Evolutionary conservation across 2,797 vertebrate genomes (phyloP).

Genomic region (Hylomyscus alleni): DNA sequence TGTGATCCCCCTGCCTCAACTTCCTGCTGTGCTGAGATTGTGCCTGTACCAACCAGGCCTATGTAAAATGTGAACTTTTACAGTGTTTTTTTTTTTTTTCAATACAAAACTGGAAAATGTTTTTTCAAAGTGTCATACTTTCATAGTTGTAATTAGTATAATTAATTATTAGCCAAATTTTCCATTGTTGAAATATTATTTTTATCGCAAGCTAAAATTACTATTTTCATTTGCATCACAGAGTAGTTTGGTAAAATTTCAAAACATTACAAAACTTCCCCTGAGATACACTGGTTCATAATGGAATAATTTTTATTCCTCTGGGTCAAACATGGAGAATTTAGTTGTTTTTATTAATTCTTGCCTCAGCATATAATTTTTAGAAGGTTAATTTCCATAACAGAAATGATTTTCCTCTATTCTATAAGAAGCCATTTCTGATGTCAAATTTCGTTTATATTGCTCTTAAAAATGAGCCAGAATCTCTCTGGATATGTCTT

Average conservation of each 20-base stretch:
- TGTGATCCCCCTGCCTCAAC: neutral
- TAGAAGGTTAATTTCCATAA: conserved; percentile 64
- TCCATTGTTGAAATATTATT: conserved; percentile 73
- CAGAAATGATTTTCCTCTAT: conserved; percentile 11
- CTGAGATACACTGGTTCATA: neutral
- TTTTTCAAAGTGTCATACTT: conserved; percentile 55
- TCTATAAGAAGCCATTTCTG: conserved; percentile 58
- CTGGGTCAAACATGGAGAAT: conserved; percentile 65
- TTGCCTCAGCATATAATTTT: conserved; percentile 56
- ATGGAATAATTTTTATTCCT: conserved; percentile 69
- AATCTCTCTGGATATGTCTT: neutral
- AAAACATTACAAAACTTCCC: conserved; percentile 73
- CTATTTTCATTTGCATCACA: conserved; percentile 72
- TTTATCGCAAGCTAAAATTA: conserved; percentile 74
- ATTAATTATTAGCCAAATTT: conserved; percentile 77
- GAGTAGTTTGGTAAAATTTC: conserved; percentile 75
- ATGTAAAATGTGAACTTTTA: neutral
- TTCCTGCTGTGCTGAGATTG: neutral
- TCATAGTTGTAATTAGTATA: conserved; percentile 61
- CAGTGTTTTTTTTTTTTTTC: conserved; percentile 6
- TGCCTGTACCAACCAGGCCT: neutral
- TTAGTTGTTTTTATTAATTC: conserved; percentile 69
- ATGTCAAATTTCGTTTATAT: neutral
- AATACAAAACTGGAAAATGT: conserved; percentile 54
- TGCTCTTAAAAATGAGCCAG: neutral